Conservation (phyloP, 2,888 invertebrate species). For the Nomada hirtipes region DNA sequence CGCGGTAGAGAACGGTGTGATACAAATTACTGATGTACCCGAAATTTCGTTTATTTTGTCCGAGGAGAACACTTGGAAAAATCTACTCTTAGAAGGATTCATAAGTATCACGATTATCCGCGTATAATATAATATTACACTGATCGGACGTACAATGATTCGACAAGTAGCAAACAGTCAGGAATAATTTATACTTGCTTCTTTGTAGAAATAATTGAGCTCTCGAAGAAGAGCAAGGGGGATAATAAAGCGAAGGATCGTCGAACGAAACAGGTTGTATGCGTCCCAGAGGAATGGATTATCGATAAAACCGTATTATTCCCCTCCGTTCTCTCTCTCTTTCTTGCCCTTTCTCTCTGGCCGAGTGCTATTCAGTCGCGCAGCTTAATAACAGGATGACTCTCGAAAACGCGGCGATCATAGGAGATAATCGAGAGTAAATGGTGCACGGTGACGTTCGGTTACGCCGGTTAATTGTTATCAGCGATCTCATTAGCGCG, state of each 20-base stretch:
- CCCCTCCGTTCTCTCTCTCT: not conserved
- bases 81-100: no score
- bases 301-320: slow-evolving; percentile 35
- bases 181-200: not conserved
- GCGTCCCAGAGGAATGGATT: slow-evolving; percentile 36
- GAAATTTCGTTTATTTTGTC: no score
- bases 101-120: no score
- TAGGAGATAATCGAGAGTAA: slow-evolving; percentile 43
- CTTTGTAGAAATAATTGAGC: slow-evolving; percentile 24
- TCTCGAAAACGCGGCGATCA: slow-evolving; percentile 42
- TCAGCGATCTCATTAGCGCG: slow-evolving; percentile 68
- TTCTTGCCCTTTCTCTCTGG: not conserved
- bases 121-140: no score
- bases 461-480: slow-evolving; percentile 64
- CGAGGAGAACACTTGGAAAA: no score
- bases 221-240: not conserved
- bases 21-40: no score
- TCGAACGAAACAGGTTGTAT: slow-evolving; percentile 14
- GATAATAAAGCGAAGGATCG: not conserved
- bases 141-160: no score
- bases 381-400: slow-evolving; percentile 52
- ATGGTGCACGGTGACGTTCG: slow-evolving; percentile 33
- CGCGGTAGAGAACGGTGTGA: no score
- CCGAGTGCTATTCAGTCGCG: slow-evolving; percentile 5
- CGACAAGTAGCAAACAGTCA: no score